Evolutionary conservation across 2,797 vertebrate species (phyloP), one percentile per base, ranked within the genome.

Genomic region (Martes flavigula): DNA sequence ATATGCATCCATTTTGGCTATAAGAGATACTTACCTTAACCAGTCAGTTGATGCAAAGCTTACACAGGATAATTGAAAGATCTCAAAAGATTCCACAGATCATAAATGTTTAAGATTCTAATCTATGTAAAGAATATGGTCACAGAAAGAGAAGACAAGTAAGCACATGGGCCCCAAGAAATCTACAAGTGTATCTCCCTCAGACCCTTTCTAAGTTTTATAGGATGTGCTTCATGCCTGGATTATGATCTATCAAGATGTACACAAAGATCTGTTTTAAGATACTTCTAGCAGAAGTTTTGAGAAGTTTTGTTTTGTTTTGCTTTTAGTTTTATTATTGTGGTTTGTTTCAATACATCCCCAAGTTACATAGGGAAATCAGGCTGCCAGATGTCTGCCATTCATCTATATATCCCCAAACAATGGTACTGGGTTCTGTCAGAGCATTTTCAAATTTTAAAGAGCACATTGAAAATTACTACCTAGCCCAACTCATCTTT

Each of bases 401-500:
- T 83, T 32, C 30, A n/a, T 56, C 27, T 46, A 77, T 7, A 43
- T 12, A 73, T 40, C 15, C 6, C 38, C n/a, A 66, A 73, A 35
- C 4, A 54, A 5, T 27, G 32, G 12, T 87, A 38, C 10, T 60
- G 25, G 12, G 6, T 72, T 77, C 58, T 89, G 1, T 27, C 2
- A 62, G 15, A 94, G 20, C 32, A 38, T 21, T 77, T 78, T 87
- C 17, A 91, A 73, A 54, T 5, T 87, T n/a, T 96, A 20, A 77
- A 84, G 10, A 18, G 7, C 3, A 89, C 5, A 48, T n/a, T 87
- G 60, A 81, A 91, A n/a, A 14, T 40, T 60, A 60, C 5, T 48
- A 66, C 11, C 14, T 87, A 72, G 1, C 2, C 21, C 2, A 60
- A 48, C 30, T 81, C n/a, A 48, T 93, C 56, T 62, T 86, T 75